phyloP scores from a whole-genome alignment of 2,797 vertebrate genomes.

The Cryptoprocta ferox region DNA sequence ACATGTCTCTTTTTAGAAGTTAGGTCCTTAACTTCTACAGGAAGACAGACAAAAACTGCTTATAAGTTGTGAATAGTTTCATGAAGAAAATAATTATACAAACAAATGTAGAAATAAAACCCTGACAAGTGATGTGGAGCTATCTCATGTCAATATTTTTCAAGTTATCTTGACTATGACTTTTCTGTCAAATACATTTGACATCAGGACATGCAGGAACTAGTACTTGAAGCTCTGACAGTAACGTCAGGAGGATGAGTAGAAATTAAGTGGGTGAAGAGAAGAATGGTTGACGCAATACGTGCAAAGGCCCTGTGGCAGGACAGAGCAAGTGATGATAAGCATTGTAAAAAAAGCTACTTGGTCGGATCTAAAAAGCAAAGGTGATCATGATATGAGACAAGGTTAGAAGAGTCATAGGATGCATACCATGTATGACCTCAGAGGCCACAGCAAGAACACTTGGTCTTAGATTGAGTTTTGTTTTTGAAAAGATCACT shows the following conservation, averaged over 20 bases:
- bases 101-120: background rate
- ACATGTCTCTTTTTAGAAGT: too few species aligned
- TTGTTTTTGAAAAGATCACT: background rate
- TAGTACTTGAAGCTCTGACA: background rate
- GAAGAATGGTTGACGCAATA: background rate
- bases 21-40: background rate
- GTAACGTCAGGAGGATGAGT: background rate
- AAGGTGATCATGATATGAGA: background rate
- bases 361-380: background rate
- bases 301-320: background rate
- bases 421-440: background rate
- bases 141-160: background rate
- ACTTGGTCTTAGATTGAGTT: background rate
- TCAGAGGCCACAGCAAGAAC: background rate
- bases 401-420: background rate
- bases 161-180: background rate
- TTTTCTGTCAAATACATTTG: background rate
- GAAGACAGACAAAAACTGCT: background rate
- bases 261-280: background rate
- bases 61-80: background rate
- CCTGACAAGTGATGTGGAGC: background rate
- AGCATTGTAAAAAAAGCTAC: background rate
- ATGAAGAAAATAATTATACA: background rate
- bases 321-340: background rate
- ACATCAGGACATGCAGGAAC: background rate